phyloP scores from a whole-genome alignment of 2,888 invertebrate genomes.

The Mayetiola destructor region DNA sequence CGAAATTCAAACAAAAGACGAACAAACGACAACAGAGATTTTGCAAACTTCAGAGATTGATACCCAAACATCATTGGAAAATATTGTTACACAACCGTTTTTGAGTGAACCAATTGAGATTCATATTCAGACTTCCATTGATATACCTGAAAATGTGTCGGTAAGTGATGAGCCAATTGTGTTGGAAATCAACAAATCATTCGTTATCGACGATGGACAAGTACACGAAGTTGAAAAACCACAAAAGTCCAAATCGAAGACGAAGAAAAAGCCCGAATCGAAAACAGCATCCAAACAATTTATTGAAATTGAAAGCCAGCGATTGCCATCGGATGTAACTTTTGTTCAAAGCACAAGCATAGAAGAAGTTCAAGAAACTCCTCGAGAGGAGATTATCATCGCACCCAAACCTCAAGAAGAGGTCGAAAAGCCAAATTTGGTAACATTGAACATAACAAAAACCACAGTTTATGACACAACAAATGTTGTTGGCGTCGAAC shows the following conservation, averaged over 20 bases:
- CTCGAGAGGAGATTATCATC: neutral
- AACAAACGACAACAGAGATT: constrained; percentile 20
- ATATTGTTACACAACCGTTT: neutral
- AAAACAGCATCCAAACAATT: constrained; percentile 20
- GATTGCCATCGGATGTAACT: constrained; percentile 20
- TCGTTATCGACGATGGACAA: constrained; percentile 15
- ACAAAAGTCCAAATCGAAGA: constrained; percentile 26
- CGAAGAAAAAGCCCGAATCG: constrained; percentile 15
- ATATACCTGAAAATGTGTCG: constrained; percentile 36
- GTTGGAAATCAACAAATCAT: constrained; percentile 24
- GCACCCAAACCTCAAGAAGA: neutral
- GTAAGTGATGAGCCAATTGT: constrained; percentile 20
- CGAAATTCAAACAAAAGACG: constrained; percentile 21
- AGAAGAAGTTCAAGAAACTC: neutral
- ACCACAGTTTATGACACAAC: constrained; percentile 25
- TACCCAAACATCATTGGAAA: constrained; percentile 18
- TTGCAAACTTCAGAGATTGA: constrained; percentile 28
- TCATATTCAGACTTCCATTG: constrained; percentile 44
- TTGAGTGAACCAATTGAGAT: constrained; percentile 33
- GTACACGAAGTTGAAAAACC: constrained; percentile 31
- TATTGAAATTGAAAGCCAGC: constrained; percentile 29
- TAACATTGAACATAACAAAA: constrained; percentile 28
- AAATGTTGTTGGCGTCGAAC: neutral
- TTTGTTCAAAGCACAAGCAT: neutral
- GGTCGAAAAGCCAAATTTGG: constrained; percentile 21